Conservation (phyloP, 2,888 invertebrate species). For the Leptura quadrifasciata region DNA sequence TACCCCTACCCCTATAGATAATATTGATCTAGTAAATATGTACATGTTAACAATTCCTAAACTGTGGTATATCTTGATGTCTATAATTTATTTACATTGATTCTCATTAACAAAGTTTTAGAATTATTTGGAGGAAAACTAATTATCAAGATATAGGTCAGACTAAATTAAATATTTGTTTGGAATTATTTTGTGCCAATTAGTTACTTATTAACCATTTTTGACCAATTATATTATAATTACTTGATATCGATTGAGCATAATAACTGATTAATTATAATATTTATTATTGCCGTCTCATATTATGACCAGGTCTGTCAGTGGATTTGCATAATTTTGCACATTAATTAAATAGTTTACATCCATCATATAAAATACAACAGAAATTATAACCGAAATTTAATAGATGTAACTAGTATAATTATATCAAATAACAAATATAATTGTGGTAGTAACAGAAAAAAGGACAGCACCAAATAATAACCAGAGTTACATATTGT, state of each 20-base stretch:
- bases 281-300: neutral
- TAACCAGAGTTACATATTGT: too few species aligned
- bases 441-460: too few species aligned
- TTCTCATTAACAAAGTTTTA: neutral
- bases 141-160: neutral
- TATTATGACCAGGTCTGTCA: neutral
- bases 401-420: too few species aligned
- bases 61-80: neutral
- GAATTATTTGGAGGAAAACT: neutral
- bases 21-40: neutral
- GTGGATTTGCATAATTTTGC: neutral
- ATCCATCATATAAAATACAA: neutral
- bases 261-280: neutral
- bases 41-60: neutral
- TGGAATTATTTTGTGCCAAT: neutral
- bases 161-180: neutral
- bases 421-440: too few species aligned
- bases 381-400: too few species aligned
- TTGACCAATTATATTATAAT: neutral
- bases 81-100: neutral
- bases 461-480: too few species aligned
- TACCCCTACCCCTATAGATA: too few species aligned
- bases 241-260: too few species aligned
- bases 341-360: neutral
- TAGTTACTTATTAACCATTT: neutral